Base-by-base conservation (phyloP, 2,797 vertebrate species). In the Catharus ustulatus region DNA sequence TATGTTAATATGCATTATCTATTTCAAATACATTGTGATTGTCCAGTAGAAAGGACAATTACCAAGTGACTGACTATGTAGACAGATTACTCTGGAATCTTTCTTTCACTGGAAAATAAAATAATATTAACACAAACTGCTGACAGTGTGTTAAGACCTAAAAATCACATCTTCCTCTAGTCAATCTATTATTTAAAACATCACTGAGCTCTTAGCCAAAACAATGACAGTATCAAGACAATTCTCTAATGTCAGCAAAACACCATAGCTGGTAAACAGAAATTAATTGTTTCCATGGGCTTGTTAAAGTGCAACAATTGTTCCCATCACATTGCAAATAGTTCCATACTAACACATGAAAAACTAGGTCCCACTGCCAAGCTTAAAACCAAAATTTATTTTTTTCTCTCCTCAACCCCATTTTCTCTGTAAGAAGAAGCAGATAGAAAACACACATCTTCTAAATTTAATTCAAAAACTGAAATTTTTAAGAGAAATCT, bases 131-230 rank as follows among this genome's bases (percentile, higher is more conserved):
- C 43, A 92, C 13, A 87, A 89, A 82, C 72, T 59, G 40, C 48
- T 92, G 87, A 58, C 79, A 87, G 55, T 82, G 59, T 87, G 71
- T 93, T 51, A 88, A 95, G 58, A 80, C 52, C 73, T 81, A 82
- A 74, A 91, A 93, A 79, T 76, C 94, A 96, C 94, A 97, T 98
- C 98, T 90, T 98, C 97, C 96, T 94, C 93, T 95, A 96, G 85
- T 96, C 87, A 96, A 63, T 96, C 94, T 89, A 97, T 96, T 97
- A 97, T 97, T 98, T 98, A 98, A 98, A 96, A 96, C 92, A 95
- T 72, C 54, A 71, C 83, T 95, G 95, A 93, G 84, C 92, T 93
- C 81, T 46, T 43, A 84, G 94, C 97, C 96, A 98, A 78, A 71
- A 95, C 97, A 95, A 97, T 67, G 85, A 96, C 69, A 82, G 81